Evolutionary conservation across 1,140 invertebrate species (phyloP), one percentile per base, ranked within the genome.

Genomic region (Monomorium pharaonis): DNA sequence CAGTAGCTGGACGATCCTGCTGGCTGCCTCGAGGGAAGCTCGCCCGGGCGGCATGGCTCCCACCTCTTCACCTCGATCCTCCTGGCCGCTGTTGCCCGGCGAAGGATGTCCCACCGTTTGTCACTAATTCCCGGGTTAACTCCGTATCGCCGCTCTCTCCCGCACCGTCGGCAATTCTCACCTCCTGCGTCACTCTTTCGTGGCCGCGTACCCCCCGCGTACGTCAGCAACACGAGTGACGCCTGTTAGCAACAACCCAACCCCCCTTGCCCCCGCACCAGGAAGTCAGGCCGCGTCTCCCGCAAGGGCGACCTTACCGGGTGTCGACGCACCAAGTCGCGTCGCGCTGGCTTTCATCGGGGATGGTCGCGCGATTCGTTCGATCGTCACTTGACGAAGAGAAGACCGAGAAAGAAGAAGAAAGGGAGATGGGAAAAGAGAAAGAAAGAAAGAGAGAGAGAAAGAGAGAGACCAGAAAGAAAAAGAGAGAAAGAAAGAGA

Each of bases 11-110:
- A 90, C 89, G 88, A 91, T 93, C 91, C 93, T 92, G 92, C 86
- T 91, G 90, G 91, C 89, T 91, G 91, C 91, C 90, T 93, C 89
- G 92, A 92, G 91, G 90, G 91, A 93, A 92, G 90, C 89, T 94
- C 92, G 93, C 93, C 94, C 93, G 93, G 94, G 93, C 94, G 94
- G 94, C 94, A 95, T 95, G 94, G 92, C 92, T 94, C 92, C 92
- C 91, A 91, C 90, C 90, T 91, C 91, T 92, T 88, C 63, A 80
- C 67, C 75, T 84, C 80, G 54, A 90, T 90, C 77, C 91, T 89
- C 81, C 89, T 84, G 60, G 67, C 58, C 74, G 81, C 83, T 74
- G 54, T 83, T 85, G 81, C 87, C 84, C 86, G 89, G 76, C 80
- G 54, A 83, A 89, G 89, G 75, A 44, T 88, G 87, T 70, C 65